These are phyloP conservation scores for Taenaris catops DNA, from an alignment of 2,888 invertebrate genomes.

Conservation along the genomic window DNA sequence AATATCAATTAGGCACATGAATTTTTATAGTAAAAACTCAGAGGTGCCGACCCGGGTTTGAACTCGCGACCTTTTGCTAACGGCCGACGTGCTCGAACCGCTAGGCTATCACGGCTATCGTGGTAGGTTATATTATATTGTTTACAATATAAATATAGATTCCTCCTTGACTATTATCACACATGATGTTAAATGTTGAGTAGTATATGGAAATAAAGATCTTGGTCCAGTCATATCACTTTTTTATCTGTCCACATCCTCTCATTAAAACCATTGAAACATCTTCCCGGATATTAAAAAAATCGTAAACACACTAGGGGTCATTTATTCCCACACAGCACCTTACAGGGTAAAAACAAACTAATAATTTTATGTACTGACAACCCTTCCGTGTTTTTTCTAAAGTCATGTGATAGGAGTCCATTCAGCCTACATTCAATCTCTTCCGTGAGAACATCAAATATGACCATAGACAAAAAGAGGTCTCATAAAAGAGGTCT, in stretches of 20 bases:
- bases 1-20: too few relatives aligned
- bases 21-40: too few relatives aligned
- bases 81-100: too few relatives aligned
- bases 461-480: slow-evolving; percentile 63
- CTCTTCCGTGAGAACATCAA: slow-evolving; percentile 75
- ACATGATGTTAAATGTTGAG: too few relatives aligned
- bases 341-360: slow-evolving; percentile 66
- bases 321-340: slow-evolving; percentile 73
- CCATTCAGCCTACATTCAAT: slow-evolving; percentile 68
- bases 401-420: slow-evolving; percentile 39
- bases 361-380: slow-evolving; percentile 66
- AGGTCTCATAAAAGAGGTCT: slow-evolving; percentile 39
- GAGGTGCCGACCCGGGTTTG: too few relatives aligned
- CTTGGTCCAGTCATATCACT: slow-evolving; percentile 48
- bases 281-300: slow-evolving; percentile 74
- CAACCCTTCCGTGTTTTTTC: slow-evolving; percentile 74
- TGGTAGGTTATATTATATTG: too few relatives aligned
- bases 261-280: slow-evolving; percentile 61
- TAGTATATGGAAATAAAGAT: slow-evolving; percentile 33
- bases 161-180: too few relatives aligned
- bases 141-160: too few relatives aligned
- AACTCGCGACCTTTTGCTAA: too few relatives aligned
- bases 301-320: slow-evolving; percentile 48
- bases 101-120: too few relatives aligned
- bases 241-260: slow-evolving; percentile 59